A percentile compares a stretch with the other conserved stretches of the same genome.
phyloP scores from a whole-genome alignment of 2,113 vertebrate genomes.

The Xenopus tropicalis region UCB_Xtro_10.0 CM004447.2:116826001-116826500 shows the following conservation, averaged over 20 bases:
- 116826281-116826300: constrained; percentile 7
- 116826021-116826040: constrained; percentile 5
- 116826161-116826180: neutral
- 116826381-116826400: neutral
- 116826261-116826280: constrained; percentile 18
- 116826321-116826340: neutral
- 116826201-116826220: constrained; percentile 6
- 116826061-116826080: too few relatives aligned
- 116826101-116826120: neutral
- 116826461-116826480: too few relatives aligned
- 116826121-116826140: neutral
- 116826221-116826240: neutral
- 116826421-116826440: neutral
- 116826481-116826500: too few relatives aligned
- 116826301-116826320: constrained; percentile 13
- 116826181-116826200: neutral
- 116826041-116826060: constrained; percentile 24
- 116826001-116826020: neutral
- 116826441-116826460: too few relatives aligned
- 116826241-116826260: constrained; percentile 18
- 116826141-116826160: neutral
- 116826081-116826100: neutral
- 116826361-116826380: neutral
- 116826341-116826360: neutral
- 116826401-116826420: neutral